Base-by-base conservation (phyloP, 2,888 invertebrate genomes). In the Frankliniella fusca region DNA sequence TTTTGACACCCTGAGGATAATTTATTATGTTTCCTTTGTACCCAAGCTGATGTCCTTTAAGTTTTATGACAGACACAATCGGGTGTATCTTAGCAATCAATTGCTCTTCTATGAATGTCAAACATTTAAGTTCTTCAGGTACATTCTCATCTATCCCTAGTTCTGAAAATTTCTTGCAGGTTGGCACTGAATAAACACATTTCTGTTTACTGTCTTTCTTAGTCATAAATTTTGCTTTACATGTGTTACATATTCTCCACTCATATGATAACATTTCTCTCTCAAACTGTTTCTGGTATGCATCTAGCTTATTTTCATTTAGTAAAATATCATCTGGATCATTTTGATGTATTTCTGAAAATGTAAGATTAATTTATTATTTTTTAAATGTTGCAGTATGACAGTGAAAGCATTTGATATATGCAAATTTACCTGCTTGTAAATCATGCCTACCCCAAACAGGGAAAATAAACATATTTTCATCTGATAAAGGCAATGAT, bases 31-130 rank as follows among this genome's bases (percentile, higher is more conserved):
- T 80, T 23, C 83, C 83, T 76, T 50, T 79, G 48, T 83, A 83
- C 12, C 81, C 81, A 23, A 54, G 81, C 27, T 83, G 83, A 23
- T 82, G 82, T 3, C 83, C 83, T 48, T 81, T 83, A 0, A 83
- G 54, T 65, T 61, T 49, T 20, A 28, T 81, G 10, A 83, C 82
- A 61, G 76, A 81, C 8, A 83, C 27, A 20, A 83, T 80, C 1
- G 83, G 83, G 50, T 82, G 82, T 7, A 83, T 65, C 10, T 81
- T 61, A 11, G 82, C 54, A 18, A 83, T 83, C 8, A 83, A 38
- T n/a, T n/a, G n/a, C n/a, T n/a, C n/a, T n/a, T n/a, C n/a, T n/a
- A n/a, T n/a, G n/a, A n/a, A n/a, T n/a, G 81, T 50, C 28, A 82
- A 48, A 3, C 80, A 18, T 82, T 48, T 70, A n/a, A 83, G 48